Evolutionary conservation across 2,113 vertebrate genomes (phyloP).

Genomic region (Panthera leo): DNA sequence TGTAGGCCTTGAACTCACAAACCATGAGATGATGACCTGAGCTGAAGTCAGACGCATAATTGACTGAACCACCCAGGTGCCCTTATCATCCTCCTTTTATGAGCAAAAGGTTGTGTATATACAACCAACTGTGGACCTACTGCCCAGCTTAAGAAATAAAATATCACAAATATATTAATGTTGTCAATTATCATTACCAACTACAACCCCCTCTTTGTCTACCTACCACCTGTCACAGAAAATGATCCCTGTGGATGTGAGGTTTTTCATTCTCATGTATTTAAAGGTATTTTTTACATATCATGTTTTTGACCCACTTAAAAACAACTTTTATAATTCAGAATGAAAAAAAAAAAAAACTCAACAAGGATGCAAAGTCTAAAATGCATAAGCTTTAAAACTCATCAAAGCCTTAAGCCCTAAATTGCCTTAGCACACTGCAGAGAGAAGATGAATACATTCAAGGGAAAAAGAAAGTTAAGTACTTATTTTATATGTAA

Average conservation of each 20-base stretch:
- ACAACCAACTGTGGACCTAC: neutral
- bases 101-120: too few species aligned
- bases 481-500: neutral
- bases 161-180: neutral
- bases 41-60: too few species aligned
- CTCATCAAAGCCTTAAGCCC: neutral
- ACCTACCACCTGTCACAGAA: neutral
- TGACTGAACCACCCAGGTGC: too few species aligned
- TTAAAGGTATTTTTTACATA: neutral
- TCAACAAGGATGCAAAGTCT: neutral
- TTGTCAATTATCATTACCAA: neutral
- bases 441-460: neutral
- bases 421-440: neutral
- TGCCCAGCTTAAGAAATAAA: neutral
- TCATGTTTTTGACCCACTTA: neutral
- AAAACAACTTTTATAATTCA: neutral
- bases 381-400: conserved; percentile 8
- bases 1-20: too few species aligned
- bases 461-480: neutral
- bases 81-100: neutral
- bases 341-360: neutral
- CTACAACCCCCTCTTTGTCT: neutral
- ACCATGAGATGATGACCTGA: too few species aligned
- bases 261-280: neutral
- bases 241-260: neutral